Base-by-base conservation (phyloP, 30 jellyfish, hydroid and myxozoan genomes). In the Catostylus mosaicus region DNA sequence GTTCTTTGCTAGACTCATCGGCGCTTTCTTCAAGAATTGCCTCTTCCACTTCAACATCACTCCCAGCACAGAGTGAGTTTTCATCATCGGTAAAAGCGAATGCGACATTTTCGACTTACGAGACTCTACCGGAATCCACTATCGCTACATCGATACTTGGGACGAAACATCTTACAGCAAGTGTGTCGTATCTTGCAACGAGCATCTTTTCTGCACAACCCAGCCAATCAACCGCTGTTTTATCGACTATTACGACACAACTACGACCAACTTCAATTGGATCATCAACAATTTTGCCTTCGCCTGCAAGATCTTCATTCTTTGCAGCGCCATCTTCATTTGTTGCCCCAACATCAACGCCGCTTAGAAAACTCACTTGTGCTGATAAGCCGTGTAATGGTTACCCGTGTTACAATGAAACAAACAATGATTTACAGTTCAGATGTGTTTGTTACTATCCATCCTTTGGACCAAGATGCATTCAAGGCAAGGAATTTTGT, bases 381-480 rank as follows among this genome's bases (percentile, higher is more conserved):
- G 87, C 80, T 18, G 96, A 85, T 37, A 29, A 64, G 3, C 95
- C 96, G 11, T 91, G 98, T 73, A 68, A 84, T 79, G 98, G 98
- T 12, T 80, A 84, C 30, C 89, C 77, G 52, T 91, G 98, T 78
- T 43, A 54, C 38, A 75, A 78, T 85, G 98, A 69, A 48, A 22
- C 90, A 38, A 34, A 46, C 69, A 72, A 75, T 35, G 88, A 83
- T 0, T 20, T 77, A n/a, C 29, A 26, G n/a, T 91, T 75, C 80
- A 82, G 92, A 61, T 91, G 98, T 69, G 74, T 51, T 23, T 91
- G 98, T 54, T 93, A 90, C 2, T 65, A 75, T 47, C 98, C 98
- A 9, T 47, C 96, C 1, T 83, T 77, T 54, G 92, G 92, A 54
- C 96, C 98, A 68, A 91, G 98, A 74, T 91, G 98, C 64, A 69